Base-by-base conservation (phyloP, 2,797 vertebrate genomes). In the Betta splendens region DNA sequence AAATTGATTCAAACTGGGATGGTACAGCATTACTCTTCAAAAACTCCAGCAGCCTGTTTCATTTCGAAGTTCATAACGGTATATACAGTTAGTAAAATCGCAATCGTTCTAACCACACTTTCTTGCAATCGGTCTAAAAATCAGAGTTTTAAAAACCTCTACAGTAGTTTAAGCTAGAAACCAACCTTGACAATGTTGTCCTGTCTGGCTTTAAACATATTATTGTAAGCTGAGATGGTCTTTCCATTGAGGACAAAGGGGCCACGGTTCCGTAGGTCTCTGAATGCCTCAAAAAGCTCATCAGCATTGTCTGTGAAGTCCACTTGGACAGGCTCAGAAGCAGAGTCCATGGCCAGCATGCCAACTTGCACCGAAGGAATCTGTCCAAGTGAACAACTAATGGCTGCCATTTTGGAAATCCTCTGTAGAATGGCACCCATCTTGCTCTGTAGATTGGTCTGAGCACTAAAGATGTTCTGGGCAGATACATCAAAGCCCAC, bases 401-500 rank as follows among this genome's bases (percentile, higher is more conserved):
- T 92, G 2, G 64, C 49, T 8, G 88, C 88, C 89, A 98, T 93
- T 86, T 95, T 94, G 0, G 89, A 92, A 75, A 97, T 93, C 59
- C 93, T 92, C 22, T 94, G 92, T 70, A 98, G 80, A 84, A 98
- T 89, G 0, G 82, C 52, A 0, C 85, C 82, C 37, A 98, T 81
- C 69, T 93, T 94, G 42, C 86, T 86, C 81, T 95, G 93, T 0
- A 99, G 85, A 43, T 83, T 93, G 46, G 87, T 93, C 85, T 98
- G 96, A 64, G 74, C 65, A 50, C 16, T 79, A 81, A 99, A 98
- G 35, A 98, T 90, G 20, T 90, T 93, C 85, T 94, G 93, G 0
- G 83, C 90, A 0, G 87, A 87, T 33, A 97, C 95, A 33, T 99
- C 98, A 1, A 98, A 98, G 25, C 97, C 98, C 48, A 99, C 84